Evolutionary conservation across 2,888 invertebrate genomes (phyloP), one percentile per base, ranked within the genome.

Genomic region (Noctua janthe): DNA sequence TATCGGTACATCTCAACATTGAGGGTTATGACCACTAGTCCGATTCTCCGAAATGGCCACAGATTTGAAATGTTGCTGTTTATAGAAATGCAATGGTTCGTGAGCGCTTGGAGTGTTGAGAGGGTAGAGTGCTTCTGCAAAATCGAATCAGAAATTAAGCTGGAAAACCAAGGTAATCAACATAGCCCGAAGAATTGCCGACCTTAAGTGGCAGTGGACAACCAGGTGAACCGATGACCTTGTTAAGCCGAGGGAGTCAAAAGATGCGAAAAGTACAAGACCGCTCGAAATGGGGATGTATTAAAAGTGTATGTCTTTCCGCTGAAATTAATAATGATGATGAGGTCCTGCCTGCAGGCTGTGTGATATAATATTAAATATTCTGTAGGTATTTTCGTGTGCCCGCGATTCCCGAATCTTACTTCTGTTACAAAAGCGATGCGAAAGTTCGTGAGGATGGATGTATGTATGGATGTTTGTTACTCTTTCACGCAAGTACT

Each of bases 21-120:
- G 39, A 39, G 4, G 4, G 39, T 39, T 39, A 4, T 39, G 39
- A 39, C 39, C 39, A 39, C 39, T 39, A 5, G 39, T 39, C 39
- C 39, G 39, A 39, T 39, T 39, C 39, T 39, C 2, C 39, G 39
- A 39, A 39, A 39, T 39, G 39, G 39, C 39, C 39, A 4, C 39
- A 77, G 11, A 72, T 77, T 69, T 49, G 2, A 56, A 67, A 67
- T 47, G 47, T 59, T 59, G n/a, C 39, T 43, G 5, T 39, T 67
- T 23, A 62, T 62, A 29, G 13, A 23, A 66, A 66, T 39, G 20
- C 20, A 66, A 10, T 35, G 2, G 20, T 35, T 35, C 0, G 10
- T 23, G 39, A 39, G 20, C 20, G 10, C 39, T 66, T 11, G 23
- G 66, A 43, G 23, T 67, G 10, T 13, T 6, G 15, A 43, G 2